phyloP scores from a whole-genome alignment of 2,113 vertebrate genomes.

The Corvus hawaiiensis region DNA sequence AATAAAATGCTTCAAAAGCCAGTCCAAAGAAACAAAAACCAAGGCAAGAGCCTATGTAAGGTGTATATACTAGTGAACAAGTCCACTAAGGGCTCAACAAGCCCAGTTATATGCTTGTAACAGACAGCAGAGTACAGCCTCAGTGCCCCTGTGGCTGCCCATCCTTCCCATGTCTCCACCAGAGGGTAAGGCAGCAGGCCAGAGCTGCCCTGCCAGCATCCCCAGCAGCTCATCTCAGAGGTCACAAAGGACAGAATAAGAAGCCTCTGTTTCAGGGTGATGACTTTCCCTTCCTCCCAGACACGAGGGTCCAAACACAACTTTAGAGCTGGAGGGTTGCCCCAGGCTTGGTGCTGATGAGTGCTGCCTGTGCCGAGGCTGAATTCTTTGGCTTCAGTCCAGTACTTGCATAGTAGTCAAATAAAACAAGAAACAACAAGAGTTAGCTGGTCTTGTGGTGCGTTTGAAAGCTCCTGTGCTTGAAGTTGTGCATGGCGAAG shows the following conservation, averaged over 20 bases:
- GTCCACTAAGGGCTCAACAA: neutral
- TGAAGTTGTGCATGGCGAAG: neutral
- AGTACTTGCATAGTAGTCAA: constrained; percentile 44
- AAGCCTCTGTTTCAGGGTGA: neutral
- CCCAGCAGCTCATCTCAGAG: neutral
- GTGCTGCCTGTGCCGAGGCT: neutral
- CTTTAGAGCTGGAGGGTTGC: neutral
- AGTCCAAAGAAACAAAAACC: neutral
- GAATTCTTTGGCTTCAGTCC: constrained; percentile 42
- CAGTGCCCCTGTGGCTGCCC: neutral
- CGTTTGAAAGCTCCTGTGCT: neutral
- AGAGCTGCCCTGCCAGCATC: neutral
- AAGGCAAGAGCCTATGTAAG: neutral
- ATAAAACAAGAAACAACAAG: constrained; percentile 58
- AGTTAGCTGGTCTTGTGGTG: neutral
- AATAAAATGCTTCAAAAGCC: neutral
- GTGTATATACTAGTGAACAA: neutral
- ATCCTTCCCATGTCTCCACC: accelerated
- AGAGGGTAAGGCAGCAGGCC: neutral
- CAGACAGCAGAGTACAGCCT: neutral
- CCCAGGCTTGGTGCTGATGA: neutral
- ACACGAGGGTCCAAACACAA: neutral
- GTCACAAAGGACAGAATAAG: neutral
- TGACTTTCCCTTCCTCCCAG: neutral
- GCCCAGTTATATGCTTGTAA: neutral